Evolutionary conservation across 2,797 vertebrate species (phyloP), one percentile per base, ranked within the genome.

Genomic region (Peromyscus nudipes): DNA sequence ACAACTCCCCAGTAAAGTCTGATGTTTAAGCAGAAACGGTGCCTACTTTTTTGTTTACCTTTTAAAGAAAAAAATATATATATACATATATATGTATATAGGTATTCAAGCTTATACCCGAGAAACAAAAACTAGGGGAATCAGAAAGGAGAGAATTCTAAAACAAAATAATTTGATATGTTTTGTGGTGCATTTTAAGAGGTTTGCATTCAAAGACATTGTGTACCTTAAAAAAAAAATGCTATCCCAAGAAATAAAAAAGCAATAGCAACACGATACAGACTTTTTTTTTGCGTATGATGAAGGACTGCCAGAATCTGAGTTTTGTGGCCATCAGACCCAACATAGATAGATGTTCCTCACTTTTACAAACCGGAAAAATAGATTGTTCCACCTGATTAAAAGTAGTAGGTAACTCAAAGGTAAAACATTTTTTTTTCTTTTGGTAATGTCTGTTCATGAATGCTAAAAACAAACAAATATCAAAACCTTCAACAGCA

Each of bases 331-430:
- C 80, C 89, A 85, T 64, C 93, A 85, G 55, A 82, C 49, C 14
- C 73, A 91, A 79, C 2, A 29, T 81, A 95, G 71, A 96, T 87
- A 92, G 12, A 96, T 84, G 64, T 91, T n/a, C 75, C 86, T 52
- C 52, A 69, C 73, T 83, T 96, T 96, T 94, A 89, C 93, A 43
- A 95, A 80, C 94, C 86, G 40, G 96, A 93, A 91, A 97, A 97
- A 96, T 82, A 97, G 87, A 83, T 95, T 96, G 90, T 97, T 96
- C 88, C 90, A 80, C 87, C 90, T 95, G 81, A 95, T 96, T 97
- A 95, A 96, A 97, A 87, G 40, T 60, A 87, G 91, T 91, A 88
- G 92, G 86, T 67, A 88, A 92, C 92, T 96, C 89, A 84, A n/a
- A 96, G 71, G 86, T 88, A 96, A 94, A 94, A 43, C 46, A 2